A percentile compares a stretch with the other conserved stretches of the same genome.
Evolutionary conservation across 2,113 vertebrate genomes (phyloP).

Genomic region (Vulpes ferrilata): DNA sequence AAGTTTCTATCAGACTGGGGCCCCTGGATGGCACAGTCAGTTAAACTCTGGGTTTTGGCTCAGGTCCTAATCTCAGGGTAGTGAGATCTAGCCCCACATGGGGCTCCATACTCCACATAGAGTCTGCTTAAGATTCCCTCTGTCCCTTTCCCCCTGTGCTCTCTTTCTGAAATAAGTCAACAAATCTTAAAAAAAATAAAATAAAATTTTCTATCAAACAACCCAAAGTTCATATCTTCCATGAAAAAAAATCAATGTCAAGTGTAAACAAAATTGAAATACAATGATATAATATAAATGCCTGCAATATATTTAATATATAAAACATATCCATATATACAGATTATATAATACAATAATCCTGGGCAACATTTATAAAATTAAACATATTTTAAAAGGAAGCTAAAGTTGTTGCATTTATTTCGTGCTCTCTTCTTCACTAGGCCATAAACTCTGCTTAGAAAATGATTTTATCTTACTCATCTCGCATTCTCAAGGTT

Average conservation of each 20-base stretch:
- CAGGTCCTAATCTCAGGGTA: neutral
- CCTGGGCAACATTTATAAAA: neutral
- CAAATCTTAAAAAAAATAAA: neutral
- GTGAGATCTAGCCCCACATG: neutral
- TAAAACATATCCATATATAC: neutral
- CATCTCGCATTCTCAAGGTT: neutral
- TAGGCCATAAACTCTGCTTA: neutral
- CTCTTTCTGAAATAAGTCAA: neutral
- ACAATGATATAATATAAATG: neutral
- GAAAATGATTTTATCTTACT: neutral
- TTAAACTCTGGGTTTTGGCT: neutral
- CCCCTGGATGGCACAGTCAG: neutral
- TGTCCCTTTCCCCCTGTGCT: neutral
- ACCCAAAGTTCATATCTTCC: neutral
- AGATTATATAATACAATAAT: neutral
- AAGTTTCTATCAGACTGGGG: neutral
- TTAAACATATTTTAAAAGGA: neutral
- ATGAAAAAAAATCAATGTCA: neutral
- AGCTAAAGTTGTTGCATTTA: neutral
- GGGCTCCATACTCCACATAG: neutral
- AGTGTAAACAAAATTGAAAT: constrained; percentile 15
- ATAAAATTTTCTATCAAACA: neutral
- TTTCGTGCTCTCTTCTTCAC: neutral
- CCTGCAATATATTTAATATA: neutral
- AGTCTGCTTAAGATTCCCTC: neutral